Evolutionary conservation across 2,797 vertebrate species (phyloP).

Genomic region (Gorsachius magnificus): DNA sequence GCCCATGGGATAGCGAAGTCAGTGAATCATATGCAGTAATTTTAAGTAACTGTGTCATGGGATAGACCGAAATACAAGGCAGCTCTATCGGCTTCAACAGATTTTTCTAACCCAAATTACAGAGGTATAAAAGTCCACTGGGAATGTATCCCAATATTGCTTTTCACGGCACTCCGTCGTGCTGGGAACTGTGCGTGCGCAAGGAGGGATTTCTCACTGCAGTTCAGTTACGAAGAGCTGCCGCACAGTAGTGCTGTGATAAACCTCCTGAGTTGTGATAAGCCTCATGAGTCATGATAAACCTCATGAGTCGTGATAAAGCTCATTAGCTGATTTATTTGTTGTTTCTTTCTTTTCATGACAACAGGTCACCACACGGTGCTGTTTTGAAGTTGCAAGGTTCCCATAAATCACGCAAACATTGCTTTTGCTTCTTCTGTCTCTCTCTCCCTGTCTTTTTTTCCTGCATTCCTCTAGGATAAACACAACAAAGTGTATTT

Average conservation of each 20-base stretch:
- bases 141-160: neutral
- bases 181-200: neutral
- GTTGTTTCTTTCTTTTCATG: neutral
- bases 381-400: neutral
- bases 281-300: neutral
- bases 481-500: conserved; percentile 34
- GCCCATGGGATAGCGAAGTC: neutral
- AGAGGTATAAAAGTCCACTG: neutral
- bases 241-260: neutral
- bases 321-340: neutral
- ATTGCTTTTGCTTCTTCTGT: neutral
- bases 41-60: neutral
- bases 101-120: neutral
- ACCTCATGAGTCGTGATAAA: neutral
- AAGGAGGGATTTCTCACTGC: neutral
- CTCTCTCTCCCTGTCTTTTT: neutral
- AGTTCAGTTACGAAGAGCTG: neutral
- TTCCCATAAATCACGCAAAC: conserved; percentile 23
- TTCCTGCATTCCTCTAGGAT: neutral
- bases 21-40: neutral
- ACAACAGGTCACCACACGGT: neutral
- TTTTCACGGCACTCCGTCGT: rapidly evolving
- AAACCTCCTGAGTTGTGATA: neutral
- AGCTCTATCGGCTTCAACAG: neutral
- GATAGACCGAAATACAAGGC: neutral